A percentile compares a stretch with the other conserved stretches of the same genome.
phyloP scores from a whole-genome alignment of 2,113 vertebrate genomes.

The Salminus brasiliensis region DNA sequence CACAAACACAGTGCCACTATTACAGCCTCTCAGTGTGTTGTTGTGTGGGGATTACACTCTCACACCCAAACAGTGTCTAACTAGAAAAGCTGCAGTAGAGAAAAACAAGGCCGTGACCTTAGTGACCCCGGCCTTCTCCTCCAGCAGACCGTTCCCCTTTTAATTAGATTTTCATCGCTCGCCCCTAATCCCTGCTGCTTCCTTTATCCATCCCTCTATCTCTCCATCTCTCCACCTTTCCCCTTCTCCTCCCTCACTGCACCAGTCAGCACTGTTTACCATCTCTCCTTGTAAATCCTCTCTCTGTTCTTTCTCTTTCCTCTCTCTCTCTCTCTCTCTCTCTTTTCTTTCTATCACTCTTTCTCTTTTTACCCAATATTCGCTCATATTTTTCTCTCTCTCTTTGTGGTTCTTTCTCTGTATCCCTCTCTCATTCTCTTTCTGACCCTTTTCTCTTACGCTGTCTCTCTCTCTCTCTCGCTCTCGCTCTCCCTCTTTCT shows the following conservation, averaged over 20 bases:
- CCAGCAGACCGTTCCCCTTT: slow-evolving; percentile 9
- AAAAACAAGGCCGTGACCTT: slow-evolving; percentile 28
- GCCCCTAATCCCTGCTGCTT: too few relatives aligned
- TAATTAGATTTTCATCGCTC: slow-evolving; percentile 30
- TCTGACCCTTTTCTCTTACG: neutral
- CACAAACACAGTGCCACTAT: too few relatives aligned
- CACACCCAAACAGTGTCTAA: slow-evolving; percentile 21
- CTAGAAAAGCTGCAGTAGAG: slow-evolving; percentile 29
- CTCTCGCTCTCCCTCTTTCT: neutral
- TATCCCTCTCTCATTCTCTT: neutral
- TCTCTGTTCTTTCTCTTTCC: neutral
- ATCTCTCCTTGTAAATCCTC: neutral
- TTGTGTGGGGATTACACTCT: neutral
- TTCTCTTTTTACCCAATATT: neutral
- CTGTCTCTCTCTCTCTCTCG: neutral
- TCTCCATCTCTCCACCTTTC: neutral
- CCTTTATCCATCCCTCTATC: neutral
- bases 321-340: neutral
- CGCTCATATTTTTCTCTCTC: too few relatives aligned
- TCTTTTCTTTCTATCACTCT: neutral
- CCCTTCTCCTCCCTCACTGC: neutral
- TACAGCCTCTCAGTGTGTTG: too few relatives aligned
- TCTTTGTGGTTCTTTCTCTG: neutral
- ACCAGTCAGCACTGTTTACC: too few relatives aligned
- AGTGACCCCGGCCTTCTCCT: slow-evolving; percentile 15